Evolutionary conservation across 30 jellyfish, hydroid and myxozoan species (phyloP).

Genomic region (Aurelia sp.): DNA sequence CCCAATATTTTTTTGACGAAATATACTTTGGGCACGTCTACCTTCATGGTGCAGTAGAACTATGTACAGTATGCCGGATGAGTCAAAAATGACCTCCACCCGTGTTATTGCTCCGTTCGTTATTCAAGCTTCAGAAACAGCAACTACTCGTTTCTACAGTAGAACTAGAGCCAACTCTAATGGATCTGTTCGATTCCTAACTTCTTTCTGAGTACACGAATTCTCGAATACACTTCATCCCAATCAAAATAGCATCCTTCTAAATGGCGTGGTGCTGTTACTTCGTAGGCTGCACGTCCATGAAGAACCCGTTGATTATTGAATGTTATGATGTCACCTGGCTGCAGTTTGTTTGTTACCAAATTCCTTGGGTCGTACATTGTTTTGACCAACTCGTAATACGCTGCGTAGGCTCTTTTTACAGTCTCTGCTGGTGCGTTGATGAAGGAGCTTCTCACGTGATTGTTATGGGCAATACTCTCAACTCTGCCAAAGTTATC

Average conservation of each 20-base stretch:
- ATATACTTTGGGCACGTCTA: too few relatives aligned
- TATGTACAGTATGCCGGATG: too few relatives aligned
- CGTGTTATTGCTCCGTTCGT: too few relatives aligned
- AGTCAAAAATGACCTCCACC: too few relatives aligned
- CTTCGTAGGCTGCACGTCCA: constrained; percentile 74
- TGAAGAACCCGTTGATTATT: constrained; percentile 80
- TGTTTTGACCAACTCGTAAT: constrained; percentile 20
- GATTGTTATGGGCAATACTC: constrained; percentile 61
- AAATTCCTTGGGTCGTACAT: constrained; percentile 38
- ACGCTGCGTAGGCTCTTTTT: constrained; percentile 70
- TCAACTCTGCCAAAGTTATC: constrained; percentile 73
- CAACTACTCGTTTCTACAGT: too few relatives aligned
- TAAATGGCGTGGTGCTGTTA: constrained; percentile 56
- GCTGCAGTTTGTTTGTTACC: constrained; percentile 44
- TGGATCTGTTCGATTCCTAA: not conserved
- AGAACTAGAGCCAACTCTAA: not conserved
- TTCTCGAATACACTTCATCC: constrained; percentile 75
- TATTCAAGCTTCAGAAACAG: too few relatives aligned
- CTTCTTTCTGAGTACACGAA: constrained; percentile 52
- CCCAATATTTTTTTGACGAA: too few relatives aligned
- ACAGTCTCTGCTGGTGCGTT: constrained; percentile 84
- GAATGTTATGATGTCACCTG: constrained; percentile 75
- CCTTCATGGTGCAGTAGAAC: too few relatives aligned
- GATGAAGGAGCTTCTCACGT: constrained; percentile 75
- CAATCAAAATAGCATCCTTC: constrained; percentile 83